Evolutionary conservation across 2,888 invertebrate genomes (phyloP).

Genomic region (Drosophila putrida): DNA sequence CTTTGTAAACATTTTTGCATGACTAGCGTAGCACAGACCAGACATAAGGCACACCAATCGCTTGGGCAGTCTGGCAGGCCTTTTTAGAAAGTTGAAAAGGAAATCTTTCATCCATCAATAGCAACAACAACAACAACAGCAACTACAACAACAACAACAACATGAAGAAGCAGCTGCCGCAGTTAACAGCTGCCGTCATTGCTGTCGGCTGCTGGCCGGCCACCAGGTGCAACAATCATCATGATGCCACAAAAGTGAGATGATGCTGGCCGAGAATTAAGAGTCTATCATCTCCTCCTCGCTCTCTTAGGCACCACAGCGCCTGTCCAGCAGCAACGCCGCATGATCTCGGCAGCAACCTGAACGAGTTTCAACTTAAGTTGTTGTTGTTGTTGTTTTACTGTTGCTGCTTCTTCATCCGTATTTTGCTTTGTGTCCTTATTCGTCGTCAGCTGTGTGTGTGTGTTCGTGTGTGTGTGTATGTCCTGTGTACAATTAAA

Average conservation of each 20-base stretch:
- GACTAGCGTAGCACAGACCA: constrained; percentile 17
- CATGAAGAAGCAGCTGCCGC: constrained; percentile 49
- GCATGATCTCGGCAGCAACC: constrained; percentile 47
- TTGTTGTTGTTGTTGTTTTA: constrained; percentile 20
- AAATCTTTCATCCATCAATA: constrained; percentile 64
- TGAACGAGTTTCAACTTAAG: constrained; percentile 69
- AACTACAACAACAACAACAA: constrained; percentile 35
- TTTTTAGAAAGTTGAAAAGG: constrained; percentile 63
- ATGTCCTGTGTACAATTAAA: constrained; percentile 33
- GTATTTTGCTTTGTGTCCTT: constrained; percentile 74
- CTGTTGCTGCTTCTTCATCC: constrained; percentile 2
- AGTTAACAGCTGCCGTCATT: constrained; percentile 35
- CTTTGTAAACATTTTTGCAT: constrained; percentile 15
- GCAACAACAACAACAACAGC: constrained; percentile 26
- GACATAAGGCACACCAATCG: constrained; percentile 10
- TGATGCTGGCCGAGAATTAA: constrained; percentile 56
- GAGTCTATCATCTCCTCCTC: constrained; percentile 12
- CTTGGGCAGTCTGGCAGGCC: constrained; percentile 30
- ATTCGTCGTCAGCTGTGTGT: constrained; percentile 53
- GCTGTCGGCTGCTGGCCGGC: no score
- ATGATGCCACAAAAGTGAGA: constrained; percentile 23
- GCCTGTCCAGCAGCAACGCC: constrained; percentile 50
- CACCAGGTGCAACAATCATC: constrained; percentile 76
- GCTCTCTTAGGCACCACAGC: constrained; percentile 43
- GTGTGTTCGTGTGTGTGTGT: constrained; percentile 11